These are phyloP conservation scores for Oxystoma pomonae DNA, from an alignment of 2,888 invertebrate species.

Conservation along the genomic window DNA sequence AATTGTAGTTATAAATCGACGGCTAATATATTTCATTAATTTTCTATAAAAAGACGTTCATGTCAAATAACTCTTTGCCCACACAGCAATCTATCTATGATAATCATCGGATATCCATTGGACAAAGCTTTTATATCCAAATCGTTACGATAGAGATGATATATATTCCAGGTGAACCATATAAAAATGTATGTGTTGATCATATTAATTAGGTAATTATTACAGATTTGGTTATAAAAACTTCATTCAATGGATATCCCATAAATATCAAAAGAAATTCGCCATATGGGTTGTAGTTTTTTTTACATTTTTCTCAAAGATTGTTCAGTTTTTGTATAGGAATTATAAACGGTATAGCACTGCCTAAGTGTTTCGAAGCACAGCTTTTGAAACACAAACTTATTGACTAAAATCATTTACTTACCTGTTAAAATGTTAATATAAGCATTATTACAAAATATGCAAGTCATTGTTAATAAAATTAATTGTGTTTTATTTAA, in stretches of 20 bases:
- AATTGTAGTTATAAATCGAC: neutral
- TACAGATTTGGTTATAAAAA: too few relatives aligned
- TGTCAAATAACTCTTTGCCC: too few relatives aligned
- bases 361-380: conserved; percentile 50
- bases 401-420: conserved; percentile 48
- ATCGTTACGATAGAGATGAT: too few relatives aligned
- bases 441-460: conserved; percentile 51
- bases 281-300: neutral
- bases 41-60: too few relatives aligned
- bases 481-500: conserved; percentile 18
- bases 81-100: too few relatives aligned
- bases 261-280: neutral
- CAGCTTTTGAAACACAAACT: conserved; percentile 48
- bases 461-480: conserved; percentile 46
- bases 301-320: neutral
- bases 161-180: too few relatives aligned
- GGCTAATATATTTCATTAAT: too few relatives aligned
- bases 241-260: too few relatives aligned
- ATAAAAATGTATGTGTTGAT: too few relatives aligned
- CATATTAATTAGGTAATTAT: too few relatives aligned
- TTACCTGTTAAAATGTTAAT: conserved; percentile 50
- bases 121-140: too few relatives aligned
- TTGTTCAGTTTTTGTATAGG: conserved; percentile 26
- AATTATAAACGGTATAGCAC: conserved; percentile 49
- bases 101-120: too few relatives aligned